These are phyloP conservation scores for Aphodius granarius DNA, from an alignment of 2,888 invertebrate genomes.

Conservation along the genomic window DNA sequence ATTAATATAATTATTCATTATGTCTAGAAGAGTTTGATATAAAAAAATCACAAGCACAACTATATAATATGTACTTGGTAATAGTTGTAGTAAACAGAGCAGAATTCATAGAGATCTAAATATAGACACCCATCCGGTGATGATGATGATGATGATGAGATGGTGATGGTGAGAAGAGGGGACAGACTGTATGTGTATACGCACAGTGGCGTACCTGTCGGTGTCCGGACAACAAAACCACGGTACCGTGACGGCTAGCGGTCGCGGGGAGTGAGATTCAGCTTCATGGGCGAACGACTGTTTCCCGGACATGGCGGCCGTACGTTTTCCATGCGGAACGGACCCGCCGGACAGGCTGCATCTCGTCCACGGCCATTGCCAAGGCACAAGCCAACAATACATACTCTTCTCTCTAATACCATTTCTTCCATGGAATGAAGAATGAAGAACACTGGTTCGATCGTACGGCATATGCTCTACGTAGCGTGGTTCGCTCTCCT, in stretches of 20 bases:
- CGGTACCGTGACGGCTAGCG: slow-evolving; percentile 36
- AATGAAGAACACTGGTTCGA: not conserved
- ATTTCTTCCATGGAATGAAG: not conserved
- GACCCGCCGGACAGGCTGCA: slow-evolving; percentile 24
- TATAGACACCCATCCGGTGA: not conserved
- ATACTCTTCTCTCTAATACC: not conserved
- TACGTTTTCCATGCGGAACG: slow-evolving; percentile 44
- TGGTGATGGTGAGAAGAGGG: not conserved
- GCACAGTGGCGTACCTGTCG: slow-evolving; percentile 37
- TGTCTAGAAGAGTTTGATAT: too few relatives aligned
- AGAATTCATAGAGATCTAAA: not conserved
- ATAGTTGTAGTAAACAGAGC: not conserved
- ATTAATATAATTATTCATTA: too few relatives aligned
- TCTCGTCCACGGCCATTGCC: slow-evolving; percentile 35
- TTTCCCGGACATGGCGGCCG: slow-evolving; percentile 46
- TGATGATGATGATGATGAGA: not conserved
- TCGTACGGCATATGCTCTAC: not conserved
- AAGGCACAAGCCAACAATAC: slow-evolving; percentile 18
- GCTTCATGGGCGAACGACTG: slow-evolving; percentile 47
- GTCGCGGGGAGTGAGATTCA: slow-evolving; percentile 37
- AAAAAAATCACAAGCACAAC: too few relatives aligned
- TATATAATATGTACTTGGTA: too few relatives aligned
- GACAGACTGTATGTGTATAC: too few relatives aligned
- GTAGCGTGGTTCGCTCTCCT: not conserved
- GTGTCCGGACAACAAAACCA: slow-evolving; percentile 35